Evolutionary conservation across 1,140 invertebrate species (phyloP).

Genomic region (Conopomorpha cramerella): DNA sequence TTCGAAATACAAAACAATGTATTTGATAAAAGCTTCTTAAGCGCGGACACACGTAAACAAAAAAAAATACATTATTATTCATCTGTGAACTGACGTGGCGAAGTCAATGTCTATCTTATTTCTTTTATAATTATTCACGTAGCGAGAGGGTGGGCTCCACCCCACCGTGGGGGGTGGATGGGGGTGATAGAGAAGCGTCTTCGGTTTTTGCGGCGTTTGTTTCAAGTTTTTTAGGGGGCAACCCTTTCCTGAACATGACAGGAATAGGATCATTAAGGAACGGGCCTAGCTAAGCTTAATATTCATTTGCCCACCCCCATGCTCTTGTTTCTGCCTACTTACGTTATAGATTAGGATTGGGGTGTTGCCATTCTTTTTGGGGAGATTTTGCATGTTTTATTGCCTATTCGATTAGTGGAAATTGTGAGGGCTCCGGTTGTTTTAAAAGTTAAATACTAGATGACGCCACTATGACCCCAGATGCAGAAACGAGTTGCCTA

Average conservation of each 20-base stretch:
- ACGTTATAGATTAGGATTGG: too few species aligned
- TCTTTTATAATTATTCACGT: slow-evolving; percentile 58
- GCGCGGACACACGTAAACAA: slow-evolving; percentile 35
- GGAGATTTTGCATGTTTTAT: too few species aligned
- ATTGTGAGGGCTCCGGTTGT: too few species aligned
- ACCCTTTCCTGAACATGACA: slow-evolving; percentile 59
- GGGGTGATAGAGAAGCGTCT: slow-evolving; percentile 38
- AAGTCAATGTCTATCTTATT: slow-evolving; percentile 59
- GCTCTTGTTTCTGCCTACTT: too few species aligned
- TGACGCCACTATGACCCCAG: too few species aligned
- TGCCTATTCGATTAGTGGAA: too few species aligned
- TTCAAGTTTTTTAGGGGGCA: slow-evolving; percentile 59
- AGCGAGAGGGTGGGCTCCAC: slow-evolving; percentile 9
- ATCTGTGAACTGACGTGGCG: slow-evolving; percentile 41
- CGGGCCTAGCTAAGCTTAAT: slow-evolving; percentile 45
- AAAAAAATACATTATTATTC: slow-evolving; percentile 54
- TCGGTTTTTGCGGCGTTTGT: slow-evolving; percentile 59
- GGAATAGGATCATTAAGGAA: slow-evolving; percentile 58
- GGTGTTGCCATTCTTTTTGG: too few species aligned
- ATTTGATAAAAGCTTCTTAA: slow-evolving; percentile 30
- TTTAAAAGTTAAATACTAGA: too few species aligned
- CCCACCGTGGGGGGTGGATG: slow-evolving; percentile 12
- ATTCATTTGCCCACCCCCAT: slow-evolving; percentile 7
- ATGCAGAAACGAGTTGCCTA: too few species aligned
- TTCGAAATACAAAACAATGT: too few species aligned